Percentiles rank a stretch among this genome's conserved stretches.
Conservation (phyloP, 2,797 vertebrate species). For the Gephyroberyx darwinii region DNA sequence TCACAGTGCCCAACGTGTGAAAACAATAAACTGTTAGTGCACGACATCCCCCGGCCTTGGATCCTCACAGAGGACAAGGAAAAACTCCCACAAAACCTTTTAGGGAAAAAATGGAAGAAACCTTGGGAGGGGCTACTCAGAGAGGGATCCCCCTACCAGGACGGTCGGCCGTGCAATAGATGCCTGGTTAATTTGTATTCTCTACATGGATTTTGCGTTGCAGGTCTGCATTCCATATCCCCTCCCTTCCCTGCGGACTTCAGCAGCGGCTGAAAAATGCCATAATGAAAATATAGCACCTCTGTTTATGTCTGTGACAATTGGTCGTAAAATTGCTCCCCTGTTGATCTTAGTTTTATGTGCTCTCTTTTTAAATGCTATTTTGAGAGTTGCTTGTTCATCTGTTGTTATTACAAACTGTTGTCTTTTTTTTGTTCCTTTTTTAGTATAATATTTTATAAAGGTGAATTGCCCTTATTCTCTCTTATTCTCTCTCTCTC, state of each 20-base stretch:
- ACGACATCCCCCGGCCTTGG: too few relatives aligned
- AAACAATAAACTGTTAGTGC: too few relatives aligned
- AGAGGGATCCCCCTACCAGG: too few relatives aligned
- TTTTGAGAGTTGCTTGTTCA: constrained; percentile 2
- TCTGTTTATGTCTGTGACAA: constrained; percentile 24
- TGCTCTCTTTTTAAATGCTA: constrained; percentile 1
- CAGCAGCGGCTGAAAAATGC: not conserved
- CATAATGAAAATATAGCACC: constrained; percentile 28
- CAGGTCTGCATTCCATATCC: constrained; percentile 8
- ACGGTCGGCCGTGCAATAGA: too few relatives aligned
- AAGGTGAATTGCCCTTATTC: not conserved
- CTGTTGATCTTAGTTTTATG: constrained; percentile 1
- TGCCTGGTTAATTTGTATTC: constrained; percentile 20
- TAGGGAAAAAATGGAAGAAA: too few relatives aligned
- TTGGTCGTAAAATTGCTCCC: constrained; percentile 28
- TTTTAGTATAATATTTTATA: too few relatives aligned
- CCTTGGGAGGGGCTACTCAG: too few relatives aligned
- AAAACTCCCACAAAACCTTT: too few relatives aligned
- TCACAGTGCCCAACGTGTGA: too few relatives aligned
- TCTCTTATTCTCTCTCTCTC: not conserved
- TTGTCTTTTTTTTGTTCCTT: not conserved
- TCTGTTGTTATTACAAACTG: constrained; percentile 4
- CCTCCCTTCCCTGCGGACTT: not conserved
- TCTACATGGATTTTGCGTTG: constrained; percentile 22
- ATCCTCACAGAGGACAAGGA: too few relatives aligned